These are phyloP conservation scores for Sarcophaga bullata DNA, from an alignment of 1,140 invertebrate genomes.

Conservation along the genomic window DNA sequence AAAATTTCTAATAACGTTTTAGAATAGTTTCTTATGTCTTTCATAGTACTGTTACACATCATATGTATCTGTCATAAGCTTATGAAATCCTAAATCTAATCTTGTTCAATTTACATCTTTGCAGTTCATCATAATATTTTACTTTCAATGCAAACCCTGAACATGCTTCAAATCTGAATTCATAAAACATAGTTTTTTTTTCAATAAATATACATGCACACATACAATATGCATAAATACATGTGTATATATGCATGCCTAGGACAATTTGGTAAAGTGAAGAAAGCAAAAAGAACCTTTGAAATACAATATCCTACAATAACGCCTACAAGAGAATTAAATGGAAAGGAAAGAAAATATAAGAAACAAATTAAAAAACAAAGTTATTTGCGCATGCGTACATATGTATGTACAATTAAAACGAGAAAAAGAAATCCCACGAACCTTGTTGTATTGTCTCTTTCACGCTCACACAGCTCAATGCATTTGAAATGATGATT, in stretches of 20 bases:
- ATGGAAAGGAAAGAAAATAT: background rate
- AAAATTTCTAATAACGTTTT: too few species aligned
- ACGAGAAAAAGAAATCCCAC: background rate
- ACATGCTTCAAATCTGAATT: background rate
- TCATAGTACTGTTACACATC: too few species aligned
- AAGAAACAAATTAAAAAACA: slow-evolving; percentile 40
- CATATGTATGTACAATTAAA: slow-evolving; percentile 52
- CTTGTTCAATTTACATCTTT: too few species aligned
- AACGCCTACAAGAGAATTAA: background rate
- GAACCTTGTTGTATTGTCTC: too few species aligned
- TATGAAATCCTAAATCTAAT: too few species aligned
- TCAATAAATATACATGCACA: slow-evolving; percentile 63
- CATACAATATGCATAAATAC: slow-evolving; percentile 27
- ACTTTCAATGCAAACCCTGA: background rate
- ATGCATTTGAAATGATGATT: too few species aligned
- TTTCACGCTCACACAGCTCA: too few species aligned
- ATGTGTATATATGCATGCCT: too few species aligned
- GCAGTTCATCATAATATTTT: too few species aligned
- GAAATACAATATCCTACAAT: slow-evolving; percentile 34
- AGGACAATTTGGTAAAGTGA: background rate
- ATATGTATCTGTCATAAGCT: too few species aligned
- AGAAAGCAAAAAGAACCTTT: slow-evolving; percentile 31
- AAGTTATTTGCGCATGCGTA: slow-evolving; percentile 65
- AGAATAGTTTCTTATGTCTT: too few species aligned
- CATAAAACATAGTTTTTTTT: slow-evolving; percentile 65